Evolutionary conservation across 1,140 invertebrate genomes (phyloP), one percentile per base, ranked within the genome.

Genomic region (Gerris buenoi): DNA sequence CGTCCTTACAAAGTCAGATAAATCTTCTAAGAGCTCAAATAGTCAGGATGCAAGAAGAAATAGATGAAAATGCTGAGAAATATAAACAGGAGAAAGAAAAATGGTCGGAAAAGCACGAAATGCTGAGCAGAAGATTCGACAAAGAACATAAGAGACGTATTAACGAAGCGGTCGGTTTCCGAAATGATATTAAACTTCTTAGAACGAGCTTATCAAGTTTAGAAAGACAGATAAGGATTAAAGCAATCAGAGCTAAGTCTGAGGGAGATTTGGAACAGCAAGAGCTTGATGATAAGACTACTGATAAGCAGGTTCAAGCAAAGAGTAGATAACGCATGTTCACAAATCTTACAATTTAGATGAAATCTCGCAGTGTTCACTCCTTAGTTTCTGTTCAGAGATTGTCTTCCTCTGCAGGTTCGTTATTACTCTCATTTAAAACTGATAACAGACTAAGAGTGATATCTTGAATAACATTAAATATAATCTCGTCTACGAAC

Each of bases 101-200:
- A 61, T 57, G 27, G 13, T 2, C 33, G 2, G 28, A 57, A 13
- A 64, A 66, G 59, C 56, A 64, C 5, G 65, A 66, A 22, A 67
- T 57, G 18, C 33, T 64, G 18, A 67, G 27, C n/a, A 67, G 26
- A 25, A 66, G 65, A 33, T 56, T 64, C 25, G 61, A 69, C 59
- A 65, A 69, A 15, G 65, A 67, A 29, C 63, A 64, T 15, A 69
- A 60, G 26, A 66, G 68, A 27, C 28, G 68, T n/a, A 46, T 67
- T 23, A 29, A 63, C 13, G 68, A 69, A 63, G 33, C 33, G 14
- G 65, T 67, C 61, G 68, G 68, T 2, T 69, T 69, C 27, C 25
- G 46, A 26, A 64, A 33, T 27, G 68, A 69, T 26, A 59, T 69
- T 13, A 69, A 69, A 59, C 26, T 67, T 13, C 28, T 69, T 5